Evolutionary conservation across 1,140 invertebrate species (phyloP).

Genomic region (Euglossa dilemma): DNA sequence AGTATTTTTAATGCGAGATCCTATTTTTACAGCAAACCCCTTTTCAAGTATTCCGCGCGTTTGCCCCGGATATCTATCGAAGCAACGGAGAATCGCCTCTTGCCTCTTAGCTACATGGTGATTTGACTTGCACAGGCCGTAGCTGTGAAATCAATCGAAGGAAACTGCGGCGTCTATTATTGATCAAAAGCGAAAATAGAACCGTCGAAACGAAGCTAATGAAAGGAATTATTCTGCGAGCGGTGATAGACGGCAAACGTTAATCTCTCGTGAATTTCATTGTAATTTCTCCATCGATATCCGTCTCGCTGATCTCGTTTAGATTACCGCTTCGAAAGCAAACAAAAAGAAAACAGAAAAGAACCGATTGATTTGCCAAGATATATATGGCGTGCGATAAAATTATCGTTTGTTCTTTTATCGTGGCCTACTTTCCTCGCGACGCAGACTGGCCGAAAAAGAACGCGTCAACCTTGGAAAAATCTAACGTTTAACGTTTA

Average conservation of each 20-base stretch:
- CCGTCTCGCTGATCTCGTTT: not conserved
- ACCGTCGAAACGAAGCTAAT: not conserved
- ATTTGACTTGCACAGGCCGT: not conserved
- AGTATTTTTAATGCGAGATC: conserved; percentile 12
- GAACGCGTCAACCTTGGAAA: not conserved
- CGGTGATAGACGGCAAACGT: not conserved
- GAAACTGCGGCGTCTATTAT: not conserved
- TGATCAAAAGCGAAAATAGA: conserved; percentile 9
- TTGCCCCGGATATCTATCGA: conserved; percentile 27
- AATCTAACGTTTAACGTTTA: not conserved
- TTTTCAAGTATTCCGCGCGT: not conserved
- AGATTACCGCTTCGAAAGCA: not conserved
- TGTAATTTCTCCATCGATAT: not conserved
- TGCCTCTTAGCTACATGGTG: too few relatives aligned
- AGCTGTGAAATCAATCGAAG: not conserved
- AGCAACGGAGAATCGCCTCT: conserved; percentile 17
- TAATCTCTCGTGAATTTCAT: not conserved
- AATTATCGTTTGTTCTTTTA: not conserved
- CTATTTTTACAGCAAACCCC: conserved; percentile 26
- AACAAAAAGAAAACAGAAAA: not conserved
- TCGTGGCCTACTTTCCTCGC: not conserved
- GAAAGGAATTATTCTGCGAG: not conserved
- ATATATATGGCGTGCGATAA: not conserved
- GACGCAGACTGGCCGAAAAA: not conserved
- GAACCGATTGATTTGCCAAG: not conserved